Conservation (phyloP, 2,888 invertebrate genomes). For the Cantharis flavilabris region DNA sequence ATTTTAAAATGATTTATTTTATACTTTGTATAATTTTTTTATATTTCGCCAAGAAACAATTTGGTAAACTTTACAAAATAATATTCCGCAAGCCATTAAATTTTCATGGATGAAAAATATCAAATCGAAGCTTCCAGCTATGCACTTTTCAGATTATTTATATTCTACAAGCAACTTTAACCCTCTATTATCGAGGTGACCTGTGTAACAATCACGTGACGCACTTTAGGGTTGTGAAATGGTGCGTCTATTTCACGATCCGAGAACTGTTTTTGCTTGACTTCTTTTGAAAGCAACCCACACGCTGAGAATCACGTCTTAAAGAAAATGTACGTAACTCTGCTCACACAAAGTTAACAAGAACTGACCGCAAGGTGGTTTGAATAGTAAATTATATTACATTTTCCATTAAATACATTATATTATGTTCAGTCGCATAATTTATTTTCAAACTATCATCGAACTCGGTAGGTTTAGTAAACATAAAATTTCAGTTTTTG, state of each 20-base stretch:
- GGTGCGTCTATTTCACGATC: constrained; percentile 41
- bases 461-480: background rate
- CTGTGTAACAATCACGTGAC: constrained; percentile 37
- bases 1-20: background rate
- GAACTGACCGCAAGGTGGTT: background rate
- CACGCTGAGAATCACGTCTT: constrained; percentile 35
- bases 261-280: constrained; percentile 38
- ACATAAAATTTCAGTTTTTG: background rate
- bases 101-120: constrained; percentile 10
- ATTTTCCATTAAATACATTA: background rate
- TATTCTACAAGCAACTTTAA: constrained; percentile 25
- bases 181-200: constrained; percentile 32
- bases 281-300: constrained; percentile 40
- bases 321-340: constrained; percentile 27
- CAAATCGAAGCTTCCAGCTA: constrained; percentile 4
- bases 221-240: constrained; percentile 37
- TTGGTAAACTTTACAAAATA: background rate
- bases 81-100: background rate
- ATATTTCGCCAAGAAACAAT: background rate
- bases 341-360: constrained; percentile 23
- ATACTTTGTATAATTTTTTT: background rate
- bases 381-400: background rate
- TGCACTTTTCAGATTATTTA: constrained; percentile 24
- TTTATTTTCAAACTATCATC: background rate
- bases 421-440: background rate